Conservation (phyloP, 2,113 vertebrate genomes). For the Enhydra lutris region DNA sequence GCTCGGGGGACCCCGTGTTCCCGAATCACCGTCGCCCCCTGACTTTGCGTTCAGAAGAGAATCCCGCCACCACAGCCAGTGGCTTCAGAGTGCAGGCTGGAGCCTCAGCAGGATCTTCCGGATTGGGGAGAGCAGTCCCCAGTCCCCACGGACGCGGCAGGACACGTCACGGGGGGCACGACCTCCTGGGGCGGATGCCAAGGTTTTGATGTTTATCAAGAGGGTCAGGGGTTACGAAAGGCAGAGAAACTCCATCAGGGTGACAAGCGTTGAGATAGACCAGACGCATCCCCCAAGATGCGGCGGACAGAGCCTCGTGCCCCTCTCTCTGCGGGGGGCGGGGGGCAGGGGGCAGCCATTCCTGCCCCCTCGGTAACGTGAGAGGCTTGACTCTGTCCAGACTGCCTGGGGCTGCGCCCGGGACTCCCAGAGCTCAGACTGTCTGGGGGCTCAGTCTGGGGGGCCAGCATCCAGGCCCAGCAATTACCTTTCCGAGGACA, state of each 20-base stretch:
- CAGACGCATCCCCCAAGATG: accelerated
- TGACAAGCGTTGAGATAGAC: background rate
- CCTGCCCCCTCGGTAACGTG: accelerated
- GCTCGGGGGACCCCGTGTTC: accelerated
- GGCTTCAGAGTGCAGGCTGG: too few species aligned
- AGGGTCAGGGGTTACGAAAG: background rate
- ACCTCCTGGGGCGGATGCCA: background rate
- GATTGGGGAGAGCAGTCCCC: background rate
- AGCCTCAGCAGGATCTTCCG: background rate
- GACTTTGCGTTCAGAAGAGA: accelerated
- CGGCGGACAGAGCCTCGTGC: background rate
- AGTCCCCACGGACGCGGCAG: background rate
- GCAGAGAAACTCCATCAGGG: background rate
- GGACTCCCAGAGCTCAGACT: background rate
- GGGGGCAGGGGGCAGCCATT: background rate
- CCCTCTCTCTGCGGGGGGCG: background rate
- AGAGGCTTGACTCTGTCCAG: background rate
- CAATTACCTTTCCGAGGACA: background rate
- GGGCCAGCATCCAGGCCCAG: accelerated
- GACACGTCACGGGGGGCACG: accelerated
- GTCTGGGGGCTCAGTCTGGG: accelerated
- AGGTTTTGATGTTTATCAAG: background rate
- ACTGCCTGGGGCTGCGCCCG: accelerated
- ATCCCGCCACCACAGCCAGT: accelerated
- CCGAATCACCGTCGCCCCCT: accelerated